These are phyloP conservation scores for Loris lydekkerianus DNA, from an alignment of 2,797 vertebrate species.

Conservation along the genomic window DNA sequence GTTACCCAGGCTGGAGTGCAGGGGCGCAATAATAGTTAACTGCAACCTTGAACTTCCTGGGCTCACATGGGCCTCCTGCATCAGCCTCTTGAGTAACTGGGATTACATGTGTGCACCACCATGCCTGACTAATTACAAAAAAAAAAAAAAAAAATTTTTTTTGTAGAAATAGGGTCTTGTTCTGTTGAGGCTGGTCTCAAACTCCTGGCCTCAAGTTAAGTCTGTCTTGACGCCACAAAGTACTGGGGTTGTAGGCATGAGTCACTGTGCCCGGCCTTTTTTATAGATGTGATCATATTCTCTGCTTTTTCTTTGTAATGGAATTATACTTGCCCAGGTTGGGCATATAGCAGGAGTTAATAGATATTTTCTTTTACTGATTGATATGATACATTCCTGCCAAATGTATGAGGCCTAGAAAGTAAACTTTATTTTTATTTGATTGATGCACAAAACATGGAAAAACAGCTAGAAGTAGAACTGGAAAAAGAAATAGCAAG, in stretches of 20 bases:
- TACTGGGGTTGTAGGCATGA: background rate
- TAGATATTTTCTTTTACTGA: background rate
- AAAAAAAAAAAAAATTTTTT: no score
- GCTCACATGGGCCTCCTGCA: no score
- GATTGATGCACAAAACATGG: background rate
- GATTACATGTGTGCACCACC: no score
- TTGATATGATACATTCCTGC: background rate
- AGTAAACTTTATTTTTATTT: background rate
- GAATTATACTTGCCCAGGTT: background rate
- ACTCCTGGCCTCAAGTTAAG: background rate
- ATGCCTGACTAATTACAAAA: no score
- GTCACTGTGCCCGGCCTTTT: background rate
- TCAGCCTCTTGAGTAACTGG: no score
- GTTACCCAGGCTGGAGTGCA: no score
- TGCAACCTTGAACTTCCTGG: no score
- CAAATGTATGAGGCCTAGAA: slow-evolving; percentile 17
- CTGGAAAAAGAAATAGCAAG: background rate
- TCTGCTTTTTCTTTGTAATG: slow-evolving; percentile 22
- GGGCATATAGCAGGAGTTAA: background rate
- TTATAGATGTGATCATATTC: background rate
- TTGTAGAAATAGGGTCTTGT: no score
- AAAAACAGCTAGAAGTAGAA: slow-evolving; percentile 25
- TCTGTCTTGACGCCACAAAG: background rate
- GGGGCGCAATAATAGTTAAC: no score
- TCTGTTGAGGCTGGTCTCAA: background rate